Conservation (phyloP, 1,140 invertebrate genomes). For the Metopolophium dirhodum region DNA sequence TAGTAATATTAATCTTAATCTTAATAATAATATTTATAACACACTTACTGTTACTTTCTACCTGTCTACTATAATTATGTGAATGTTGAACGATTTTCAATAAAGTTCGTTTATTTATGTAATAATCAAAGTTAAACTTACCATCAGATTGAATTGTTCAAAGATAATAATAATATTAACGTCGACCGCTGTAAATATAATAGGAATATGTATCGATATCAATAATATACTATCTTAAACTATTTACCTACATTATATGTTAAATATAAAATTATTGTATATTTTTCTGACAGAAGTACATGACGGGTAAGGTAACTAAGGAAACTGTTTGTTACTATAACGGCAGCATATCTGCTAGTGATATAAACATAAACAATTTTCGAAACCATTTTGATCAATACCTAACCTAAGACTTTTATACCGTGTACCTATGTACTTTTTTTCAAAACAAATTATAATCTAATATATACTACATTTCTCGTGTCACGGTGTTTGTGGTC, state of each 20-base stretch:
- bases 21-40: not conserved
- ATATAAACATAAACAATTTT: not conserved
- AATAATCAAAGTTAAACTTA: not conserved
- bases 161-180: not conserved
- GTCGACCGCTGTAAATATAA: not conserved
- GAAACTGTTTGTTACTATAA: not conserved
- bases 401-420: not conserved
- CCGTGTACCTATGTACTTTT: not conserved
- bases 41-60: too few species aligned
- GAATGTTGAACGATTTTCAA: not conserved
- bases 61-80: not conserved
- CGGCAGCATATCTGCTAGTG: not conserved
- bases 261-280: not conserved
- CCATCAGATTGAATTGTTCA: not conserved
- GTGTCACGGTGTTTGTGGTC: too few species aligned
- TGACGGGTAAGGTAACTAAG: not conserved
- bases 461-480: too few species aligned
- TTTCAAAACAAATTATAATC: not conserved
- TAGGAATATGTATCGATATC: not conserved
- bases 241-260: not conserved
- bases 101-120: not conserved
- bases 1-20: rapidly evolving
- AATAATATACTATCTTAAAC: not conserved
- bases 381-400: not conserved
- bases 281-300: not conserved